phyloP scores from a whole-genome alignment of 2,888 invertebrate genomes.

The Alloplasta piceator region DNA sequence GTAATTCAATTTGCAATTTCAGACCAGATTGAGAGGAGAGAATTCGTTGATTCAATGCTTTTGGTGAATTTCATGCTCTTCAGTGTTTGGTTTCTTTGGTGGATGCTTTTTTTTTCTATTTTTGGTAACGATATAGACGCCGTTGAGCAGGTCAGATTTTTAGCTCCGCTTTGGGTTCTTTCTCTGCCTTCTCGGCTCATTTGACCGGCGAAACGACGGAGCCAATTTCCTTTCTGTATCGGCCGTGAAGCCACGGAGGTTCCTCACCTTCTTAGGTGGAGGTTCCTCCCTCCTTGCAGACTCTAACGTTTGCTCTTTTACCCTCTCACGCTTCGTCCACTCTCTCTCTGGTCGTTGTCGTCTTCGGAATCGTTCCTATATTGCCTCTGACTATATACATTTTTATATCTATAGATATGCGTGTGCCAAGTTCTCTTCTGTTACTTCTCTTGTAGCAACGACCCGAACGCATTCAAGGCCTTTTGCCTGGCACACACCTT shows the following conservation, averaged over 20 bases:
- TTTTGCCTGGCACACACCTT: constrained; percentile 72
- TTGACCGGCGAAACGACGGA: constrained; percentile 24
- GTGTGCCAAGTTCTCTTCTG: constrained; percentile 36
- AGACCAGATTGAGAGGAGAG: too few relatives aligned
- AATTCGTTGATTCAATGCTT: background rate
- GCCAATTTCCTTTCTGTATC: constrained; percentile 68
- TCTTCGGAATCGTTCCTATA: constrained; percentile 45
- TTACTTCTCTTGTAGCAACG: constrained; percentile 70
- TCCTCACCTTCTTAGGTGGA: constrained; percentile 13
- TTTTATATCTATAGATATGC: too few relatives aligned
- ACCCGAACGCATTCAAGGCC: constrained; percentile 77
- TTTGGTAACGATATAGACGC: constrained; percentile 19
- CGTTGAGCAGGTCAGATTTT: constrained; percentile 64
- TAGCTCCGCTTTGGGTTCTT: constrained; percentile 43
- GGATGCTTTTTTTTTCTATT: constrained; percentile 2
- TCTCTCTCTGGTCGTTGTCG: constrained; percentile 33
- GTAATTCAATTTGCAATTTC: too few relatives aligned
- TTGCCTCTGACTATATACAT: constrained; percentile 35
- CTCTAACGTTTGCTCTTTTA: background rate
- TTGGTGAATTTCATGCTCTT: background rate
- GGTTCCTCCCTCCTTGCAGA: constrained; percentile 24
- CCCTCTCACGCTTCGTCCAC: constrained; percentile 12
- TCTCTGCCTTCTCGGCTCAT: background rate
- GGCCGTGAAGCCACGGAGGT: constrained; percentile 27
- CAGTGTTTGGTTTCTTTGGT: constrained; percentile 20